Evolutionary conservation across 2,797 vertebrate species (phyloP), one percentile per base, ranked within the genome.

Genomic region (Xyrichtys novacula): DNA sequence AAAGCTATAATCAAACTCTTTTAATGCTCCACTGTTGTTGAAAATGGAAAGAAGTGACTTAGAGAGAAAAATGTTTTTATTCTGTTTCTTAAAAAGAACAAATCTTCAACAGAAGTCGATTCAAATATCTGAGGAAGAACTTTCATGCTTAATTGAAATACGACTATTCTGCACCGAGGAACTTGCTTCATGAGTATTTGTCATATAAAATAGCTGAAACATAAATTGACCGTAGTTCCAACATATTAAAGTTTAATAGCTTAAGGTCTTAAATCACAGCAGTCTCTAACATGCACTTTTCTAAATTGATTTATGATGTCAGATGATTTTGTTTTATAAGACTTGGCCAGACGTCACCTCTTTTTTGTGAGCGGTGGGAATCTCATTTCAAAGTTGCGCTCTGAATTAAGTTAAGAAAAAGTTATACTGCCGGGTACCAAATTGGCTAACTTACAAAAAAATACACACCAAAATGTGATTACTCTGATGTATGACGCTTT

Each of bases 251-350:
- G 34, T 56, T 71, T 65, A 57, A 73, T 36, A 66, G 26, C 60
- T 25, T 9, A 22, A 15, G 19, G 58, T 22, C 34, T 59, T 65
- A 36, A 66, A 73, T 46, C 23, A 17, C 43, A 63, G 53, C 63
- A 10, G 61, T 25, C 44, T 5, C 38, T 58, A 68, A 68, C 52
- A 50, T 61, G 39, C 48, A 56, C 46, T 83, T 74, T 72, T 61
- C 53, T 42, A 16, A 69, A 71, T 49, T 63, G 65, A 76, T 85
- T 85, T 70, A 86, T 46, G 64, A 70, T 57, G 76, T 73, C 79
- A 80, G 20, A 59, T 78, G n/a, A n/a, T 75, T 74, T 15, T 78
- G 65, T 83, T 80, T 85, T 46, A 67, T 38, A 64, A 29, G 46
- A 54, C 14, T n/a, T 85, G 83, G 84, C 80, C 0, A n/a, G 60